These are phyloP conservation scores for Orbicella faveolata DNA, from an alignment of 64 coral and sea anemone species.

Conservation along the genomic window DNA sequence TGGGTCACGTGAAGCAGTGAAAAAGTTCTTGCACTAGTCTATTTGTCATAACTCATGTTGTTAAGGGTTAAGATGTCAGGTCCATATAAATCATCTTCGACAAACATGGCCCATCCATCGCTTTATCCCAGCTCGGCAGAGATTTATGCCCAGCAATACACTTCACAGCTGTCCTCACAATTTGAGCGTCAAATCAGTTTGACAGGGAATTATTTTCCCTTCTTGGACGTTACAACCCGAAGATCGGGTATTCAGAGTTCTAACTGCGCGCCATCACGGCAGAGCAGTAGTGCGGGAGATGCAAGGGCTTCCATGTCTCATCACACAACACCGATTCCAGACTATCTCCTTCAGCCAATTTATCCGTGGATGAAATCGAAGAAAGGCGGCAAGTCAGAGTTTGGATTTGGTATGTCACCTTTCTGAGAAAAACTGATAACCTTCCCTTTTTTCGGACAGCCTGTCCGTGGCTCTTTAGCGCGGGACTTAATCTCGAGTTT, in stretches of 20 bases:
- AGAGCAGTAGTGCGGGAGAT: background rate
- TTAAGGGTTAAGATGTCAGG: constrained; percentile 57
- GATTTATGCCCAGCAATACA: constrained; percentile 39
- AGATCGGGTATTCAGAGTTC: constrained; percentile 15
- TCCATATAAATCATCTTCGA: constrained; percentile 51
- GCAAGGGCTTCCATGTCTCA: background rate
- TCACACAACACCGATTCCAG: constrained; percentile 59
- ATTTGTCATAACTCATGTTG: constrained; percentile 52
- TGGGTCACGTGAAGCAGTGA: constrained; percentile 33
- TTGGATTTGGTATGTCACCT: constrained; percentile 40
- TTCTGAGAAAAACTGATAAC: constrained; percentile 11
- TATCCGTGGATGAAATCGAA: constrained; percentile 97
- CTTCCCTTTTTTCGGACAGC: constrained; percentile 32
- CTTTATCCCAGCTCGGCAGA: constrained; percentile 26
- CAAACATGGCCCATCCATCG: constrained; percentile 41
- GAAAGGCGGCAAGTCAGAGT: constrained; percentile 67
- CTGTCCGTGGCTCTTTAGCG: constrained; percentile 63
- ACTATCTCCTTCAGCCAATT: constrained; percentile 88
- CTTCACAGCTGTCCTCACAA: constrained; percentile 38
- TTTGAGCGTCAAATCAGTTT: constrained; percentile 41
- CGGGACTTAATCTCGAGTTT: constrained; percentile 1
- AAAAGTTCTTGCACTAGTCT: constrained; percentile 9
- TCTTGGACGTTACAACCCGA: constrained; percentile 20
- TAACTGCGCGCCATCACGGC: constrained; percentile 3
- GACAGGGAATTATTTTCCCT: constrained; percentile 56